A percentile compares a stretch with the other conserved stretches of the same genome.
These are phyloP conservation scores for Ferdinandea cuprea DNA, from an alignment of 2,888 invertebrate species.

Conservation along the genomic window DNA sequence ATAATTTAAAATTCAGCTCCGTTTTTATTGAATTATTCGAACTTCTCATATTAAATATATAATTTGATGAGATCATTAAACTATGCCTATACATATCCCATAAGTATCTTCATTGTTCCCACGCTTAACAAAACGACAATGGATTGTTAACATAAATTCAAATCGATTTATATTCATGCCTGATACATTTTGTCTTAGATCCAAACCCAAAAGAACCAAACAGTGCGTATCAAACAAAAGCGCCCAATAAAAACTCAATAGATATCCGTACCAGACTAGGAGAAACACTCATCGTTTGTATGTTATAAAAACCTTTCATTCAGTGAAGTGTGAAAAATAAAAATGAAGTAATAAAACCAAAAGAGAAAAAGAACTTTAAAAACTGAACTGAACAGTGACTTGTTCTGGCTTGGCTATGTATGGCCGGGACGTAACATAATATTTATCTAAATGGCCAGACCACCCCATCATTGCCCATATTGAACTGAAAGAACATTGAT, in stretches of 20 bases:
- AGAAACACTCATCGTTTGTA: not conserved
- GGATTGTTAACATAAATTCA: constrained; percentile 5
- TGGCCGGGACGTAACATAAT: constrained; percentile 13
- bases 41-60: not conserved
- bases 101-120: constrained; percentile 6
- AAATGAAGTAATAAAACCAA: constrained; percentile 23
- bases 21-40: not conserved
- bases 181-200: not conserved
- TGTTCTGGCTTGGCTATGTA: constrained; percentile 1
- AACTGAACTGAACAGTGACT: constrained; percentile 7
- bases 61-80: constrained; percentile 4
- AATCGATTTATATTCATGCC: constrained; percentile 15
- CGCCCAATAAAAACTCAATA: not conserved
- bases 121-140: not conserved
- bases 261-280: not conserved
- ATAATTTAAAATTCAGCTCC: no score
- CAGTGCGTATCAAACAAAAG: constrained; percentile 27
- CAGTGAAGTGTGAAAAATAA: constrained; percentile 40
- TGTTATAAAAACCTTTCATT: constrained; percentile 6
- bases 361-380: constrained; percentile 1
- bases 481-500: not conserved
- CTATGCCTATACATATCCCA: not conserved
- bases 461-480: constrained; percentile 10
- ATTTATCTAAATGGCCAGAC: constrained; percentile 26
- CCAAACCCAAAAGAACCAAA: not conserved